These are phyloP conservation scores for Drosophila kanapiae DNA, from an alignment of 1,140 invertebrate species.

Conservation along the genomic window DNA sequence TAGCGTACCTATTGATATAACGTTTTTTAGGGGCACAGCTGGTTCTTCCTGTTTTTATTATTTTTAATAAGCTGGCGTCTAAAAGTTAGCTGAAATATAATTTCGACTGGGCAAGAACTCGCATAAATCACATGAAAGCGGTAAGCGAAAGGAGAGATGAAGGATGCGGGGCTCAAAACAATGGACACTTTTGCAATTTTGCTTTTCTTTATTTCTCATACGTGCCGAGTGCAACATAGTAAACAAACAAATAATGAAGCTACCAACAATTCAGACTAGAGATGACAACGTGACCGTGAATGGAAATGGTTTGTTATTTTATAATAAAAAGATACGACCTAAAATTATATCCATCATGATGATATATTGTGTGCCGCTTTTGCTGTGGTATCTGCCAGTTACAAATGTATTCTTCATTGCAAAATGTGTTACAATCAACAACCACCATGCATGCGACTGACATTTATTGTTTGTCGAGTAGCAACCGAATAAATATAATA, in stretches of 20 bases:
- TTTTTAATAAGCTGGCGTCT: constrained; percentile 33
- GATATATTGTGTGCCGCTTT: constrained; percentile 59
- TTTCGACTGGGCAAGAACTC: constrained; percentile 7
- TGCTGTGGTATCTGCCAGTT: constrained; percentile 66
- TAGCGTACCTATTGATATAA: neutral
- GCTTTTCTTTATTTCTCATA: constrained; percentile 60
- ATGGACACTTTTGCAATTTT: constrained; percentile 37
- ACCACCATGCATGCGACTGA: constrained; percentile 61
- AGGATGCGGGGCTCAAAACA: constrained; percentile 28
- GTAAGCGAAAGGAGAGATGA: neutral
- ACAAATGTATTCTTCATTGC: constrained; percentile 56
- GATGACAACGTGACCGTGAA: constrained; percentile 41
- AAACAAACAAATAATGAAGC: constrained; percentile 43
- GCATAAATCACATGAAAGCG: constrained; percentile 45
- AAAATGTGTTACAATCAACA: constrained; percentile 72
- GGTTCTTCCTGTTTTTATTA: constrained; percentile 8
- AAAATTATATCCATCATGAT: constrained; percentile 28
- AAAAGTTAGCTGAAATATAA: constrained; percentile 15
- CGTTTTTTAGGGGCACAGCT: constrained; percentile 26
- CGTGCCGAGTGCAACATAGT: constrained; percentile 65
- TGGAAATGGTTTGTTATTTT: constrained; percentile 15
- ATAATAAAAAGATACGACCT: constrained; percentile 17
- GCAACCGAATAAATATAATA: constrained; percentile 31
- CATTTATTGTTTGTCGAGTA: constrained; percentile 63
- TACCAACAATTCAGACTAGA: constrained; percentile 31